These are phyloP conservation scores for Chrysolina haemoptera DNA, from an alignment of 2,888 invertebrate genomes.

Conservation along the genomic window DNA sequence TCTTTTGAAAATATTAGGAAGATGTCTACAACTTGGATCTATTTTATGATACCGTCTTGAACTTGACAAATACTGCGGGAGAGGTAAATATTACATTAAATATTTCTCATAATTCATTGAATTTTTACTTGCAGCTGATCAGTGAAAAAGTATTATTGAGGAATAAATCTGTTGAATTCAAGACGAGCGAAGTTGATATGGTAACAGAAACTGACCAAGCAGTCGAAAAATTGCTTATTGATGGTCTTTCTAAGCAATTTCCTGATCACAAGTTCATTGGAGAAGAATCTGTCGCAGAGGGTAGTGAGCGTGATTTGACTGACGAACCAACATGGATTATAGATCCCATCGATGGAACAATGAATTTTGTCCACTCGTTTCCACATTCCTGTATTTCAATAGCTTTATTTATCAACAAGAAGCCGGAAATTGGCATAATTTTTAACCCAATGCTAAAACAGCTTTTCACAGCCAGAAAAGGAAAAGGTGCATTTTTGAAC, in stretches of 20 bases:
- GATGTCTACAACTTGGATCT: conserved; percentile 70
- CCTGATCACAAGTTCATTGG: conserved; percentile 92
- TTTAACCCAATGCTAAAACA: conserved; percentile 93
- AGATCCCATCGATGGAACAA: conserved; percentile 98
- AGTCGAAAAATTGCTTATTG: conserved; percentile 90
- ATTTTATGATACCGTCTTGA: conserved; percentile 76
- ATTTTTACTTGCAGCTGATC: conserved; percentile 57
- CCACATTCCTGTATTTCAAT: conserved; percentile 93
- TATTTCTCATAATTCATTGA: no score
- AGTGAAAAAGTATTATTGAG: conserved; percentile 73
- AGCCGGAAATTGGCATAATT: conserved; percentile 85
- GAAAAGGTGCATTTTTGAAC: conserved; percentile 92
- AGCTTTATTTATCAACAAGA: conserved; percentile 83
- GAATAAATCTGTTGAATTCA: conserved; percentile 77
- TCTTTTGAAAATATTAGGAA: neutral
- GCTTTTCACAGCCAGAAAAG: conserved; percentile 88
- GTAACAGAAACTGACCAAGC: conserved; percentile 96
- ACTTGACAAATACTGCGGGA: conserved; percentile 79
- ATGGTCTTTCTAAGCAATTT: conserved; percentile 79
- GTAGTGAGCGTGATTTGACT: conserved; percentile 80
- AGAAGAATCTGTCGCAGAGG: conserved; percentile 84
- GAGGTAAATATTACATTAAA: conserved; percentile 69
- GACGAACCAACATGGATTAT: conserved; percentile 97
- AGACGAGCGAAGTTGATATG: conserved; percentile 90
- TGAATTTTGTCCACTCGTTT: conserved; percentile 96